Evolutionary conservation across 2,113 vertebrate species (phyloP).

Genomic region (Pholis gunnellus): DNA sequence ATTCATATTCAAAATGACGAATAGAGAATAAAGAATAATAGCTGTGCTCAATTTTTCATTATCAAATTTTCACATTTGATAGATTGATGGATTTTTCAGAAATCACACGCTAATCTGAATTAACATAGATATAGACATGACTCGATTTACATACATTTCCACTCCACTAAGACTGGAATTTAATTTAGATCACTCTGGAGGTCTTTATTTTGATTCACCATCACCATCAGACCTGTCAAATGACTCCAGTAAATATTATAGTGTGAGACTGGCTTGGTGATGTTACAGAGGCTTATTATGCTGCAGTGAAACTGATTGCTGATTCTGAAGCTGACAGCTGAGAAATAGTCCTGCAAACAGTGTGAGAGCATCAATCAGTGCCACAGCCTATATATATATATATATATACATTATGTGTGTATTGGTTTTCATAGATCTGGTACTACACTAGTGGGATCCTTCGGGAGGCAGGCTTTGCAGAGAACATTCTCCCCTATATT

Average conservation of each 20-base stretch:
- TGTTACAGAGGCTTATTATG: background rate
- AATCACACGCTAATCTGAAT: slow-evolving; percentile 30
- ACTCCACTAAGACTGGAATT: slow-evolving; percentile 3
- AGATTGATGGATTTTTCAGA: slow-evolving; percentile 11
- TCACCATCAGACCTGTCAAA: background rate
- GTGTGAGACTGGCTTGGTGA: slow-evolving; percentile 1
- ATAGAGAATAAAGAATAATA: background rate
- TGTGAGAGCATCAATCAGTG: background rate
- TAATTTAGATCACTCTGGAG: slow-evolving; percentile 6
- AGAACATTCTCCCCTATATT: slow-evolving; percentile 88
- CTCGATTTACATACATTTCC: slow-evolving; percentile 38
- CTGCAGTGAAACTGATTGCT: background rate
- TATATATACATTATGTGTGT: background rate
- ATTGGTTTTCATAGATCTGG: slow-evolving; percentile 88
- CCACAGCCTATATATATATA: background rate
- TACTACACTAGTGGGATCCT: slow-evolving; percentile 96
- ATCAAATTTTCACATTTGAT: background rate
- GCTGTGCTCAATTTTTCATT: background rate
- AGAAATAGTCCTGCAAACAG: background rate
- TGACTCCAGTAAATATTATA: background rate
- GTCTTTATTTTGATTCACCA: slow-evolving; percentile 6
- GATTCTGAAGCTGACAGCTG: background rate
- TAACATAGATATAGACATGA: slow-evolving; percentile 11
- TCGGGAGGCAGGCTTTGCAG: slow-evolving; percentile 85
- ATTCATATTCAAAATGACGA: background rate